Evolutionary conservation across 2,113 vertebrate species (phyloP).

Genomic region (Pelodiscus sinensis): DNA sequence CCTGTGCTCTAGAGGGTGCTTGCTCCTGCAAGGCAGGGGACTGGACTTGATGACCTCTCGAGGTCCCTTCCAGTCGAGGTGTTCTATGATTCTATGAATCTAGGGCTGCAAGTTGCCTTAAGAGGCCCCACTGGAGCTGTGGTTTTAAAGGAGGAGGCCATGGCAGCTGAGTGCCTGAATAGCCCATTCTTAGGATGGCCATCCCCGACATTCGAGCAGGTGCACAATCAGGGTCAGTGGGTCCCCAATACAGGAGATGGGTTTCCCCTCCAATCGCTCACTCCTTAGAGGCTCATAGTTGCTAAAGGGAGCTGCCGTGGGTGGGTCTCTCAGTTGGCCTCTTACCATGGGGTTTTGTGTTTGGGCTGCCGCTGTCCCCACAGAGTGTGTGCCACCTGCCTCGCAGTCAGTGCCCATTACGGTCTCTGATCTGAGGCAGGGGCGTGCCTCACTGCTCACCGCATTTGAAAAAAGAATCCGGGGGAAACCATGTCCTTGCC

Average conservation of each 20-base stretch:
- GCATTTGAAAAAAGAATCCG: not conserved
- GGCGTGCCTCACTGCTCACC: not conserved
- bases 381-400: not conserved
- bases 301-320: not conserved
- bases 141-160: not conserved
- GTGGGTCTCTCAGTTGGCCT: not conserved
- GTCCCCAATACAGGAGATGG: not conserved
- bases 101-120: not conserved
- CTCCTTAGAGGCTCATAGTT: not conserved
- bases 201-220: not conserved
- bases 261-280: not conserved
- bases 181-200: not conserved
- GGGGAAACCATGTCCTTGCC: not conserved
- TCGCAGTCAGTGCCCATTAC: accelerated
- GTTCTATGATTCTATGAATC: too few relatives aligned
- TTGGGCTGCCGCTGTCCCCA: not conserved
- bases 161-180: not conserved
- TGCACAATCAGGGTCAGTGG: not conserved
- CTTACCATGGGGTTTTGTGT: not conserved
- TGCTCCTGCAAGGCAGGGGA: too few relatives aligned
- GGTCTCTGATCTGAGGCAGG: not conserved
- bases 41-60: too few relatives aligned
- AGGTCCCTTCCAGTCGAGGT: too few relatives aligned
- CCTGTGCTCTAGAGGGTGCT: too few relatives aligned
- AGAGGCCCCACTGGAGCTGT: not conserved